Percentiles rank a stretch among this genome's conserved stretches.
These are phyloP conservation scores for Sarcoramphus papa DNA, from an alignment of 2,797 vertebrate genomes.

Conservation along the genomic window DNA sequence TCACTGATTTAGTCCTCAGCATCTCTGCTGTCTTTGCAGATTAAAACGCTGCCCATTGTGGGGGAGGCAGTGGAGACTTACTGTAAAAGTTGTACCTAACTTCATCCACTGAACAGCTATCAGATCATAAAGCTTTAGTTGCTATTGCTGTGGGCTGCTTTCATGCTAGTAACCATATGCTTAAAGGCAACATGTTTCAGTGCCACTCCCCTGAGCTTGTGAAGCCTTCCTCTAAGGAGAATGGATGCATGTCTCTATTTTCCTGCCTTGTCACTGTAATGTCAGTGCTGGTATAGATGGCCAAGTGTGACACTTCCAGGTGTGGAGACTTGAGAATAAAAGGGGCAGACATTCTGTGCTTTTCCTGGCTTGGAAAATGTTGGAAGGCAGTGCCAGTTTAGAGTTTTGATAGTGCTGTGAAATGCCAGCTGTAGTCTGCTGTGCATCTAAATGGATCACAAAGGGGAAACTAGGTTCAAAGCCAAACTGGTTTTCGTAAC, in stretches of 20 bases:
- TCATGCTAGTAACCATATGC: not conserved
- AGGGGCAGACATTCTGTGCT: not conserved
- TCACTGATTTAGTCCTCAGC: no score
- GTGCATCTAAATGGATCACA: not conserved
- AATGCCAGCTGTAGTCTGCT: not conserved
- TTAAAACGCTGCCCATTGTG: not conserved
- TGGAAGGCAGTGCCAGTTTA: not conserved
- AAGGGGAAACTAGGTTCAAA: not conserved
- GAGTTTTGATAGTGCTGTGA: not conserved
- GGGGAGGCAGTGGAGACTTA: no score
- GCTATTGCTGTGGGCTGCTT: not conserved
- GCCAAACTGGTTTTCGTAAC: not conserved
- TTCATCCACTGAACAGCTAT: not conserved
- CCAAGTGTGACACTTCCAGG: no score
- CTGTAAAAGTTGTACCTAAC: no score
- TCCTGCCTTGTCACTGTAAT: not conserved
- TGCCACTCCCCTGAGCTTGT: not conserved
- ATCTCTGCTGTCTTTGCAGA: not conserved
- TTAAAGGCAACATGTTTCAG: accelerated
- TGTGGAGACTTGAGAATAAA: not conserved
- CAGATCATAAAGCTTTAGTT: not conserved
- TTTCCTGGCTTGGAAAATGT: not conserved
- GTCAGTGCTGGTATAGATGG: not conserved
- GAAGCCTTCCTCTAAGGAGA: not conserved
- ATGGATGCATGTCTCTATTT: accelerated